These are phyloP conservation scores for Atta texana DNA, from an alignment of 1,140 invertebrate genomes.

Conservation along the genomic window DNA sequence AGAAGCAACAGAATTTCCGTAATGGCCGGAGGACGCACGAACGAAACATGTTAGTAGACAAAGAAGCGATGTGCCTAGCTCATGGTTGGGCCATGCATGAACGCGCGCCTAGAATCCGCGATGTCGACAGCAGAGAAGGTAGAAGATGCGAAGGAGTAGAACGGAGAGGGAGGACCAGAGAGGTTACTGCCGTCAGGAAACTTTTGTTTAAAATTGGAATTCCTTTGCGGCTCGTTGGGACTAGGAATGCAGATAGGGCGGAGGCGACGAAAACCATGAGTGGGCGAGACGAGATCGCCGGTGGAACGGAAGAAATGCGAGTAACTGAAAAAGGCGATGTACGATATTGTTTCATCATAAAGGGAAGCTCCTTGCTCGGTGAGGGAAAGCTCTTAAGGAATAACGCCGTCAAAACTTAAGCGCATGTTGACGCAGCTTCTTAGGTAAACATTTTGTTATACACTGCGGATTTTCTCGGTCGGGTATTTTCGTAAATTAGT, in stretches of 20 bases:
- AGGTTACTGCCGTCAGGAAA: conserved; percentile 81
- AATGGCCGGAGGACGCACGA: conserved; percentile 46
- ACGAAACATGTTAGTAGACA: conserved; percentile 60
- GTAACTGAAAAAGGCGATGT: conserved; percentile 67
- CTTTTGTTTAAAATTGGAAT: conserved; percentile 84
- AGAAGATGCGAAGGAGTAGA: conserved; percentile 45
- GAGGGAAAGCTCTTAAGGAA: conserved; percentile 69
- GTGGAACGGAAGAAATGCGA: conserved; percentile 47
- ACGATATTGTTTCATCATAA: conserved; percentile 79
- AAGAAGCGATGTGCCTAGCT: conserved; percentile 48
- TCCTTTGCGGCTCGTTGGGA: conserved; percentile 83
- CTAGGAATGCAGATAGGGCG: conserved; percentile 82
- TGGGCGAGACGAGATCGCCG: conserved; percentile 25
- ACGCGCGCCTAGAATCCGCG: conserved; percentile 74
- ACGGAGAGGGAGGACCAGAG: conserved; percentile 47
- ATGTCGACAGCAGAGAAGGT: conserved; percentile 51
- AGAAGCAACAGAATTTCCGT: conserved; percentile 38
- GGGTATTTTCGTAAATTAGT: conserved; percentile 44
- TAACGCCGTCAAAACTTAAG: conserved; percentile 47
- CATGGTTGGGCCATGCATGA: conserved; percentile 73
- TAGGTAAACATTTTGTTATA: conserved; percentile 40
- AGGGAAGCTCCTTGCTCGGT: conserved; percentile 64
- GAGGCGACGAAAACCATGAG: conserved; percentile 77
- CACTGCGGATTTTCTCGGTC: conserved; percentile 10
- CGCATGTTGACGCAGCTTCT: neutral